Conservation (phyloP, 1,140 invertebrate species). For the Oreohelix idahoensis region DNA sequence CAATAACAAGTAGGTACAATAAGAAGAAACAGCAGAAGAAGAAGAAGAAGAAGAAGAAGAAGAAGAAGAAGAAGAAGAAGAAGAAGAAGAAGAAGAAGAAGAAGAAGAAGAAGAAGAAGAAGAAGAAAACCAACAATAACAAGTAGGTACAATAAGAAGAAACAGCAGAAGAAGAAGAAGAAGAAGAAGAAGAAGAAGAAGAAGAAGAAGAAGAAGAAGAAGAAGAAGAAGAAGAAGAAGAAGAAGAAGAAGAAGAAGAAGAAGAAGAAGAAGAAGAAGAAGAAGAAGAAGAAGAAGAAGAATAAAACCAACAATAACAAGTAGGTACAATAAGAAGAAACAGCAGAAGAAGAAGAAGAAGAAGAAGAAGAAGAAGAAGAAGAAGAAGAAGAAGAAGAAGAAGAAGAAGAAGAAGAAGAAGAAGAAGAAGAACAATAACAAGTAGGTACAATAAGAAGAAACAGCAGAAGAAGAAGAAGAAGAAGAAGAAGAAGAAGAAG, state of each 20-base stretch:
- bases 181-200: conserved; percentile 6
- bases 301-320: neutral
- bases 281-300: neutral
- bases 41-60: conserved; percentile 3
- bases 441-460: neutral
- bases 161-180: too few species aligned
- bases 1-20: too few species aligned
- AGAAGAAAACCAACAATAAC: too few species aligned
- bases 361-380: neutral
- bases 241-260: neutral
- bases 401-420: neutral
- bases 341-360: neutral
- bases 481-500: neutral
- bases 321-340: neutral
- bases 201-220: conserved; percentile 34
- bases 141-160: too few species aligned
- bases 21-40: too few species aligned
- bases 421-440: neutral
- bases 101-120: neutral
- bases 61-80: conserved; percentile 6
- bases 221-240: conserved; percentile 30
- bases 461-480: too few species aligned
- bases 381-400: too few species aligned
- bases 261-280: neutral
- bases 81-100: neutral